These are phyloP conservation scores for Drosophila affinis DNA, from an alignment of 2,888 invertebrate genomes.

Conservation along the genomic window DNA sequence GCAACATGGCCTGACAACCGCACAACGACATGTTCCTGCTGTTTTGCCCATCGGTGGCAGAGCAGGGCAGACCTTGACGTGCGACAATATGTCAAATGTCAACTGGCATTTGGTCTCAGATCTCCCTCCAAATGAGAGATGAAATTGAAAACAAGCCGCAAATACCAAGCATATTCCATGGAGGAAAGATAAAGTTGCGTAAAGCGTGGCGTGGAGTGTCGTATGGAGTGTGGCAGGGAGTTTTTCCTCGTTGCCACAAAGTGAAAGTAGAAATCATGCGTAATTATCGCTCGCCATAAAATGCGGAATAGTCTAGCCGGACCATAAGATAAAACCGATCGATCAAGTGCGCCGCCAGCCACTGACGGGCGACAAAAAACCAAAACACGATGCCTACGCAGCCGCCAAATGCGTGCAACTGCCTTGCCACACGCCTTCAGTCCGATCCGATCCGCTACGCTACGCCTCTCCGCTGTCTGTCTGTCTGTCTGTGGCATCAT, in stretches of 20 bases:
- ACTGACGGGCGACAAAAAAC: slow-evolving; percentile 52
- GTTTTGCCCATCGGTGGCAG: slow-evolving; percentile 20
- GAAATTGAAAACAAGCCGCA: slow-evolving; percentile 20
- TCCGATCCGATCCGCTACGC: not conserved
- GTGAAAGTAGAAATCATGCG: slow-evolving; percentile 70
- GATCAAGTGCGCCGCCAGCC: slow-evolving; percentile 45
- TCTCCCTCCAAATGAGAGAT: slow-evolving; percentile 25
- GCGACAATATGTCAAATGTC: slow-evolving; percentile 67
- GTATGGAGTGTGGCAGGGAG: slow-evolving; percentile 54
- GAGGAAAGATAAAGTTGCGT: slow-evolving; percentile 55
- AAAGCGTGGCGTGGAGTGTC: slow-evolving; percentile 54
- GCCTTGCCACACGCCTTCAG: slow-evolving; percentile 34
- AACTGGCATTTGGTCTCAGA: slow-evolving; percentile 45
- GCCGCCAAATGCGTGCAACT: slow-evolving; percentile 54
- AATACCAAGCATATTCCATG: slow-evolving; percentile 35
- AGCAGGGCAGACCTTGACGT: slow-evolving; percentile 30
- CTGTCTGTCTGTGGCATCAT: slow-evolving; percentile 13
- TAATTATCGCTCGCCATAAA: slow-evolving; percentile 61
- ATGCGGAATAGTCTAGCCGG: slow-evolving; percentile 73
- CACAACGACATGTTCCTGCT: slow-evolving; percentile 32
- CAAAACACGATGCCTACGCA: slow-evolving; percentile 35
- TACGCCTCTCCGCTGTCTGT: not conserved
- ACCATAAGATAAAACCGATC: slow-evolving; percentile 70
- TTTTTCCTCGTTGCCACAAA: slow-evolving; percentile 54
- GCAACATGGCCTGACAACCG: slow-evolving; percentile 59